These are phyloP conservation scores for Ptilonorhynchus violaceus DNA, from an alignment of 2,113 vertebrate genomes.

Conservation along the genomic window DNA sequence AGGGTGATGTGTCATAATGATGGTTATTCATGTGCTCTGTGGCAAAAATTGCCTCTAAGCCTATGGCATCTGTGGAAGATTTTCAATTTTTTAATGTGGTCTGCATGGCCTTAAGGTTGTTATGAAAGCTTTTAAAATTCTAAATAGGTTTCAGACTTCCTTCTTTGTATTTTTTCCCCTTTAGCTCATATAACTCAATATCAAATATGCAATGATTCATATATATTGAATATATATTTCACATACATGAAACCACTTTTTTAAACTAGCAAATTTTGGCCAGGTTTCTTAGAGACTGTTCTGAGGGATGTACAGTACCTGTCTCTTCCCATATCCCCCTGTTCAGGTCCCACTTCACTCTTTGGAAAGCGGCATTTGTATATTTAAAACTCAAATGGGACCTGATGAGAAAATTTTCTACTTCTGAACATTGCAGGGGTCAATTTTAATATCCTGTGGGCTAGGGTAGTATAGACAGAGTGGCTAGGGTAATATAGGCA, in stretches of 20 bases:
- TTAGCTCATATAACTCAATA: background rate
- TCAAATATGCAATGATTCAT: background rate
- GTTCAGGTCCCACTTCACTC: slow-evolving; percentile 1
- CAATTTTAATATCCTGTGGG: slow-evolving; percentile 44
- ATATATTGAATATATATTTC: background rate
- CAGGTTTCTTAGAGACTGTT: background rate
- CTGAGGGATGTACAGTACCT: background rate
- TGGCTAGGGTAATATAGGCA: background rate
- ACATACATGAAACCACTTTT: background rate
- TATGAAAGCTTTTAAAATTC: slow-evolving; percentile 59
- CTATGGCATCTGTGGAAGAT: slow-evolving; percentile 21
- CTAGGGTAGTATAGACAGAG: background rate
- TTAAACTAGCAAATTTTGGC: background rate
- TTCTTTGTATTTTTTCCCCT: slow-evolving; percentile 46
- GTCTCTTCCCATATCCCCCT: background rate
- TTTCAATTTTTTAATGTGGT: slow-evolving; percentile 57
- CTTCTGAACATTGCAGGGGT: slow-evolving; percentile 59
- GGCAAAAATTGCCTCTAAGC: slow-evolving; percentile 45
- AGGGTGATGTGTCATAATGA: slow-evolving; percentile 21
- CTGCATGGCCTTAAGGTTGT: slow-evolving; percentile 50
- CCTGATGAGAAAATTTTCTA: slow-evolving; percentile 38
- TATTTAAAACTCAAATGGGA: slow-evolving; percentile 61
- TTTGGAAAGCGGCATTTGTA: slow-evolving; percentile 23
- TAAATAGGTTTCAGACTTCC: slow-evolving; percentile 46
- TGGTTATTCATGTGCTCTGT: slow-evolving; percentile 38